A percentile compares a stretch with the other conserved stretches of the same genome.
Evolutionary conservation across 1,140 invertebrate genomes (phyloP).

Genomic region (Muscidifurax raptorellus): DNA sequence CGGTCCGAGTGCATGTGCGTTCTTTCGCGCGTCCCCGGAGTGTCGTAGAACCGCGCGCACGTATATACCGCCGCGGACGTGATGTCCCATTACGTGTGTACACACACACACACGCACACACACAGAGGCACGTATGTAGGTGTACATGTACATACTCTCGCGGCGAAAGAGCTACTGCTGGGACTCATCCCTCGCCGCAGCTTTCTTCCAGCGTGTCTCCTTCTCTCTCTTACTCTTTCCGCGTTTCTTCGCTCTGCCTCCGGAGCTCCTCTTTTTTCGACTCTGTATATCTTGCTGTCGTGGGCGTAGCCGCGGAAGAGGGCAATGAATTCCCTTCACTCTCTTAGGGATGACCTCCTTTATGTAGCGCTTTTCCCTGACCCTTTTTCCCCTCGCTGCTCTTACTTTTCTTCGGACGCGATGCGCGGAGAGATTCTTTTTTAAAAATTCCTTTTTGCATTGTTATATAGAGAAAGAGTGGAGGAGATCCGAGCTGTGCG

Average conservation of each 20-base stretch:
- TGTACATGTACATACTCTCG: neutral
- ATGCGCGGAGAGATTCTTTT: neutral
- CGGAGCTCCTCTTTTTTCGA: conserved; percentile 52
- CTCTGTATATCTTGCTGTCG: conserved; percentile 53
- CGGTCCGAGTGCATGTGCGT: neutral
- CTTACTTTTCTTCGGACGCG: neutral
- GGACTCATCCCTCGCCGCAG: neutral
- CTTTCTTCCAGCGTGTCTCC: conserved; percentile 13
- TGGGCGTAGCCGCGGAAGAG: conserved; percentile 13
- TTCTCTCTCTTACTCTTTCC: neutral
- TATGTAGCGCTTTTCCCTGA: conserved; percentile 11
- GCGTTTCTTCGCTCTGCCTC: neutral
- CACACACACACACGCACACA: neutral
- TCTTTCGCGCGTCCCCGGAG: conserved; percentile 19
- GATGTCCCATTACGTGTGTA: conserved; percentile 21
- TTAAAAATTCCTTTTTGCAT: neutral
- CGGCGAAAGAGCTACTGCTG: neutral
- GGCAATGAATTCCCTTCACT: conserved; percentile 44
- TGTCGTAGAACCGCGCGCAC: conserved; percentile 8
- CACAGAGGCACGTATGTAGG: neutral
- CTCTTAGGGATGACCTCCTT: conserved; percentile 47
- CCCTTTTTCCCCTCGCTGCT: neutral
- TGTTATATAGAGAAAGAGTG: too few relatives aligned
- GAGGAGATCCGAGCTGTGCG: too few relatives aligned
- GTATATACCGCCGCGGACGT: conserved; percentile 24